Conservation (phyloP, 2,113 vertebrate species). For the Vidua chalybeata region DNA sequence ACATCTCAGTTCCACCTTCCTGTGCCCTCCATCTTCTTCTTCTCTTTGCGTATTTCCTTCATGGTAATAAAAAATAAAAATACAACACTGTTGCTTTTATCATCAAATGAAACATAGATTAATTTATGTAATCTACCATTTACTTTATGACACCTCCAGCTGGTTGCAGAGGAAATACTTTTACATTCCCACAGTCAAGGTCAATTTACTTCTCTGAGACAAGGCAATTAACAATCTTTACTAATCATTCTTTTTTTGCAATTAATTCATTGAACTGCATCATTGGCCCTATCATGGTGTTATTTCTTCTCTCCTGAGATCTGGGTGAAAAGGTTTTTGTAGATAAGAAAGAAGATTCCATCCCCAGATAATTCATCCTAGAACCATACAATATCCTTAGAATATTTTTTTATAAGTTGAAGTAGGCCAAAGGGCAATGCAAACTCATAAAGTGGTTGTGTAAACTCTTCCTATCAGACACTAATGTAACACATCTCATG, state of each 20-base stretch:
- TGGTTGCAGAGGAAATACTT: background rate
- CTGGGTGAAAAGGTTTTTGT: background rate
- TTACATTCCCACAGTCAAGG: background rate
- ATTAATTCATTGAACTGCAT: background rate
- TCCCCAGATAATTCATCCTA: background rate
- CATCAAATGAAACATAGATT: background rate
- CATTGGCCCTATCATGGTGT: background rate
- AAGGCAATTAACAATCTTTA: background rate
- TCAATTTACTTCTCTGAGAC: background rate
- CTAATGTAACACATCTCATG: background rate
- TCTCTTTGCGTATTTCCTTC: background rate
- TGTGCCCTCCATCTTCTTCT: background rate
- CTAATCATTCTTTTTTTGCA: background rate
- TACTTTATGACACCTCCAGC: background rate
- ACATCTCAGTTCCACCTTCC: background rate
- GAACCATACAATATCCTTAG: background rate
- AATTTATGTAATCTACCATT: background rate
- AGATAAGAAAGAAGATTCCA: background rate
- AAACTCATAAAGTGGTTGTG: background rate
- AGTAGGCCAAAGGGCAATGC: background rate
- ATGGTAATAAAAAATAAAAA: background rate
- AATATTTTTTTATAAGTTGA: background rate
- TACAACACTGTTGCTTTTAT: background rate
- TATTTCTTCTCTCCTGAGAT: background rate
- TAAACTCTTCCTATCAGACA: background rate